Base-by-base conservation (phyloP, 2,888 invertebrate species). In the Scaptomyza polygonia region DNA sequence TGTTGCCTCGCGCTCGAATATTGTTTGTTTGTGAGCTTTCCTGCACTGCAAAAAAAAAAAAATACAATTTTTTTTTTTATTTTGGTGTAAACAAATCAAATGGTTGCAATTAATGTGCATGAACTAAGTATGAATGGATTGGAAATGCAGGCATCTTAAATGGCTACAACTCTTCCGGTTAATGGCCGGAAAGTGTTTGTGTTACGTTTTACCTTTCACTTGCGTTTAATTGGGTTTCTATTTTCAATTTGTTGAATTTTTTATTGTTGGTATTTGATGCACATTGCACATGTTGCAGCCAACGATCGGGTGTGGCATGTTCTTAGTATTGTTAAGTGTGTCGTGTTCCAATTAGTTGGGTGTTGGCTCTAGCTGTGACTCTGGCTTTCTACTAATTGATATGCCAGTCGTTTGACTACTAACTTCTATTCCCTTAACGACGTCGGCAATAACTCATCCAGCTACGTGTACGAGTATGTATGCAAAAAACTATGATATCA, bases 321-420 rank as follows among this genome's bases (percentile, higher is more conserved):
- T 14, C 18, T 44, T 8, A 12, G 14, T 21, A 58, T 43, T 21
- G 18, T 43, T 21, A 43, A 67, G 45, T 64, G 56, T 52, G 27
- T 36, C 42, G 36, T 59, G 40, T 64, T 57, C 12, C 78, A 77
- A 49, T 57, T 63, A 62, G 58, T 52, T 66, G 85, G 88, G 85
- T 65, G 88, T 84, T 67, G 83, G 58, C 86, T 67, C 54, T 47
- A 56, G 25, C n/a, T 34, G n/a, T 34, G n/a, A 34, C 68, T 36
- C 12, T 39, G 39, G 85, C 87, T 88, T 88, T 88, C 82, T 84
- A 77, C 88, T 82, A 86, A 82, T 82, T 88, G 87, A 81, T 87
- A 88, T 88, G 81, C 82, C 54, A 59, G 62, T 54, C 72, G 42
- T 39, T 44, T 66, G 52, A 27, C 52, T 47, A 39, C 18, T 54